Base-by-base conservation (phyloP, 1,140 invertebrate genomes). In the Chlorops oryzae region DNA sequence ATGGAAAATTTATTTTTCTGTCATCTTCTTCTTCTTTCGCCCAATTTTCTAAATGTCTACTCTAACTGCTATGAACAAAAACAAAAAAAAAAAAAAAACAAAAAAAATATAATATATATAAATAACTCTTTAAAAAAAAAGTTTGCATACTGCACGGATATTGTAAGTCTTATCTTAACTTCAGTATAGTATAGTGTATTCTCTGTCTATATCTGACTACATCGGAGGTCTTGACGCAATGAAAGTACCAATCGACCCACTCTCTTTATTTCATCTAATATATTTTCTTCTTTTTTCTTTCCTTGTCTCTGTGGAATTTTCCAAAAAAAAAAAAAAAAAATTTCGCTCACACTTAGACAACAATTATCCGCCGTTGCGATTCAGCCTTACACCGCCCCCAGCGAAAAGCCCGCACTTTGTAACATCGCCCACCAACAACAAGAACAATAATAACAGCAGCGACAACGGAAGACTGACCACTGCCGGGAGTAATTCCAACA, bases 71-170 rank as follows among this genome's bases (percentile, higher is more conserved):
- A n/a, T n/a, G 51, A 56, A 55, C 52, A 45, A 18, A 32, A 35
- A 15, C 34, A 35, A 46, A 18, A 20, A 40, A 42, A 43, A 17
- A 49, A 25, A 32, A 41, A 35, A 56, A 46, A 21, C 39, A 38
- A 38, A 15, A 38, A 38, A 38, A 18, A 38, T 38, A 20, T 20
- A 38, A 38, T 18, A 35, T 15, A 3, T 35, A 15, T 20, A 15
- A 20, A 38, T 38, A 38, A 18, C 35, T 38, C 35, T 38, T 20
- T 35, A 15, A 17, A 35, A 35, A 39, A 62, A 61, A 69, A 64
- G 65, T 69, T 69, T 69, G 65, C 65, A 69, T 69, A 69, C 65
- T 69, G 65, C 65, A 69, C 65, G 65, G 65, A 69, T 69, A 69
- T 69, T 69, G 65, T 69, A 69, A 69, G 65, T 69, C 51, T 49